These are phyloP conservation scores for Camelus bactrianus DNA, from an alignment of 2,113 vertebrate genomes.

Conservation along the genomic window DNA sequence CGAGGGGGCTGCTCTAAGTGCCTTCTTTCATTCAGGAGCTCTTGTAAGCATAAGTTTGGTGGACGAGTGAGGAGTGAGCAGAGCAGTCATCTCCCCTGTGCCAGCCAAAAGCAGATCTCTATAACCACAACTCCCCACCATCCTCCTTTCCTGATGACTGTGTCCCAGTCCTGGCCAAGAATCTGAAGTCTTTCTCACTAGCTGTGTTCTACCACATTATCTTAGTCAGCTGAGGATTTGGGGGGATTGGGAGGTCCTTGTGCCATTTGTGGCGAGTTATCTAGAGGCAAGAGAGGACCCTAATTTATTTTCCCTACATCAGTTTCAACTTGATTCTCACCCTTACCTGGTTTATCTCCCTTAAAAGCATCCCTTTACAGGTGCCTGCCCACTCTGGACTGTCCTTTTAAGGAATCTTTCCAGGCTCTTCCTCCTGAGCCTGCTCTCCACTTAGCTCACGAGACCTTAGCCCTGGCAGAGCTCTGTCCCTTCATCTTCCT, in stretches of 20 bases:
- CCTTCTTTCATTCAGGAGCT: background rate
- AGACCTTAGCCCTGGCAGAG: background rate
- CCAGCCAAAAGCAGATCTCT: background rate
- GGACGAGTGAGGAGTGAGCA: background rate
- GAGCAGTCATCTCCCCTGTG: background rate
- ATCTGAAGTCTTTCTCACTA: background rate
- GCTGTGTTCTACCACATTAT: background rate
- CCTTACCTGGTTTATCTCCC: background rate
- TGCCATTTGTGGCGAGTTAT: background rate
- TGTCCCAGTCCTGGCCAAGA: background rate
- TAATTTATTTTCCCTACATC: background rate
- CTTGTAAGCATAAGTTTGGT: background rate
- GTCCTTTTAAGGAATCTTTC: background rate
- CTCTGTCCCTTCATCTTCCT: background rate
- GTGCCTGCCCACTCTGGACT: background rate
- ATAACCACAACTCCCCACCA: background rate
- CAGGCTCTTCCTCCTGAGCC: background rate
- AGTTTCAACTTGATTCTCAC: background rate
- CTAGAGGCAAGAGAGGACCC: background rate
- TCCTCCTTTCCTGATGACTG: background rate
- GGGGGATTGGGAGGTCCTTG: background rate
- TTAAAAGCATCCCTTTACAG: background rate
- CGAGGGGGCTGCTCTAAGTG: background rate
- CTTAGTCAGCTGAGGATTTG: background rate
- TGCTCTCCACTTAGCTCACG: background rate